Evolutionary conservation across 2,888 invertebrate species (phyloP).

Genomic region (Barypeithes pellucidus): DNA sequence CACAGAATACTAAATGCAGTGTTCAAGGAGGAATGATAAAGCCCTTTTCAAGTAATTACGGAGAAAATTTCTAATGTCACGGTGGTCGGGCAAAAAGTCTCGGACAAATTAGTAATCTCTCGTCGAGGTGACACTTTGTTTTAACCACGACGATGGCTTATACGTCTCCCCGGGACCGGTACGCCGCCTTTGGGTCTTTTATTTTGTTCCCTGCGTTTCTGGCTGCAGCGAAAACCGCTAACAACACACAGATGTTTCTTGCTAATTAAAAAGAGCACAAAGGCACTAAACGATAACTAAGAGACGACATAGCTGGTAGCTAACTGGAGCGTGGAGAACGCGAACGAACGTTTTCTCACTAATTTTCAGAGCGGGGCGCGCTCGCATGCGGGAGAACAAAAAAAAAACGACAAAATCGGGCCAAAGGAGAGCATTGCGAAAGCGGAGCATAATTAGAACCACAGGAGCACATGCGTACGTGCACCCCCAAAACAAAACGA

Average conservation of each 20-base stretch:
- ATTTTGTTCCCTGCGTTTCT: slow-evolving; percentile 37
- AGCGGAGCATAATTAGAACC: slow-evolving; percentile 64
- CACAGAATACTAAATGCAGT: slow-evolving; percentile 14
- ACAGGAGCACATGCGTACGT: too few relatives aligned
- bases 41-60: slow-evolving; percentile 46
- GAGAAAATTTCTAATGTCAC: slow-evolving; percentile 54
- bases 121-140: slow-evolving; percentile 47
- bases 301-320: slow-evolving; percentile 49
- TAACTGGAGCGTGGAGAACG: slow-evolving; percentile 43
- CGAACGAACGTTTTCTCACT: slow-evolving; percentile 58
- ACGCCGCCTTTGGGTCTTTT: slow-evolving; percentile 38
- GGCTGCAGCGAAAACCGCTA: slow-evolving; percentile 57
- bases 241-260: slow-evolving; percentile 68
- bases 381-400: slow-evolving; percentile 58
- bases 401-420: slow-evolving; percentile 59
- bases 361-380: slow-evolving; percentile 57
- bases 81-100: slow-evolving; percentile 47
- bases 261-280: slow-evolving; percentile 69
- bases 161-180: slow-evolving; percentile 34
- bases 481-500: too few relatives aligned
- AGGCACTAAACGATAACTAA: slow-evolving; percentile 63
- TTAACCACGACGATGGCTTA: slow-evolving; percentile 15
- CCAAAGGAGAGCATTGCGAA: slow-evolving; percentile 63
- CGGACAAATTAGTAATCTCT: slow-evolving; percentile 54
- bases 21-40: slow-evolving; percentile 38